phyloP scores from a whole-genome alignment of 2,888 invertebrate species.

The Brenthis daphne region DNA sequence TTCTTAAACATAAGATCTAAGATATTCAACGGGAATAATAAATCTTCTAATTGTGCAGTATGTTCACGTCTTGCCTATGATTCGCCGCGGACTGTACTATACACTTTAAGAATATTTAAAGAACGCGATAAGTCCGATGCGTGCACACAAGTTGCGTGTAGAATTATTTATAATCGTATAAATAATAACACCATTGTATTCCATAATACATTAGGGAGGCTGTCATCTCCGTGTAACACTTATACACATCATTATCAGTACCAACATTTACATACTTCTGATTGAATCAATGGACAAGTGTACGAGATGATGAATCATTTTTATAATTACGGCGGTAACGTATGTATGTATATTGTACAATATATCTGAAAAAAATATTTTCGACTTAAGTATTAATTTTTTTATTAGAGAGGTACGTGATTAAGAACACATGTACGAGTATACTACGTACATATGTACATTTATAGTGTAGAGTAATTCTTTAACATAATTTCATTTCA shows the following conservation, averaged over 20 bases:
- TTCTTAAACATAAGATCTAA: conserved; percentile 35
- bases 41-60: conserved; percentile 52
- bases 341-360: no score
- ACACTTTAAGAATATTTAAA: conserved; percentile 61
- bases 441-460: no score
- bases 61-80: conserved; percentile 54
- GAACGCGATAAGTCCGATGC: conserved; percentile 43
- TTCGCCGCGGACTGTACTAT: conserved; percentile 51
- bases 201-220: conserved; percentile 41
- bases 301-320: neutral
- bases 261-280: neutral
- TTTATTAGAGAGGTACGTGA: no score
- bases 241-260: conserved; percentile 10
- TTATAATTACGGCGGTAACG: no score
- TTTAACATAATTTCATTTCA: no score
- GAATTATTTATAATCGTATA: conserved; percentile 49
- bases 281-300: neutral
- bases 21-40: conserved; percentile 57
- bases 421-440: no score
- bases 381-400: no score
- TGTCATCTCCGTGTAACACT: conserved; percentile 34
- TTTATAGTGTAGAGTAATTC: no score
- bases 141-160: conserved; percentile 43
- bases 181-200: conserved; percentile 38
- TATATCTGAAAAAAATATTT: no score